phyloP scores from a whole-genome alignment of 2,797 vertebrate genomes.

The Aratinga solstitialis region DNA sequence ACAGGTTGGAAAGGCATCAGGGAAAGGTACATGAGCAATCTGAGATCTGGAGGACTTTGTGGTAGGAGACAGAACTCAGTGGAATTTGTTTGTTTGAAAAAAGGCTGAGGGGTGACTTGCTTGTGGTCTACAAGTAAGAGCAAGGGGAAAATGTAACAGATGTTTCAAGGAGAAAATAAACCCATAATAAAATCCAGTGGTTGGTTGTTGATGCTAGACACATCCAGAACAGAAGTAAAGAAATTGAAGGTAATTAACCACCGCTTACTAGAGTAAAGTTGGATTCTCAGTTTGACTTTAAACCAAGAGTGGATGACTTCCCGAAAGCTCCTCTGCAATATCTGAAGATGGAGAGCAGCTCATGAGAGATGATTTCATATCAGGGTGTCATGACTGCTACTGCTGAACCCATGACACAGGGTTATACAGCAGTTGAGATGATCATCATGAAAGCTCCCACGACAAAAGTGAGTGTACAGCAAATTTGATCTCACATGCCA shows the following conservation, averaged over 20 bases:
- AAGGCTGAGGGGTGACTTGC: constrained; percentile 20
- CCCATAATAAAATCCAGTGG: constrained; percentile 48
- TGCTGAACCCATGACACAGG: not conserved
- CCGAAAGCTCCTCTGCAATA: not conserved
- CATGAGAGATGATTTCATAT: not conserved
- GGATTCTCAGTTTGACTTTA: not conserved
- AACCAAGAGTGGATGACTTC: not conserved
- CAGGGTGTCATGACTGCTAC: not conserved
- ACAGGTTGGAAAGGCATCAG: constrained; percentile 17
- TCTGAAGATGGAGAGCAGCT: not conserved
- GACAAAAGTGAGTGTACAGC: not conserved
- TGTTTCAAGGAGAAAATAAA: constrained; percentile 53
- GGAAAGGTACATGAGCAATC: not conserved
- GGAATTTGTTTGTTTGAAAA: constrained; percentile 6
- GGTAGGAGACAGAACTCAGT: not conserved
- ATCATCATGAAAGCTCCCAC: not conserved
- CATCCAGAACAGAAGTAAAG: constrained; percentile 31
- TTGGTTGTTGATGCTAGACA: constrained; percentile 39
- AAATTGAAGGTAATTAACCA: not conserved
- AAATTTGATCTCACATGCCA: not conserved
- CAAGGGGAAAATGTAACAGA: constrained; percentile 48
- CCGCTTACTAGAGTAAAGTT: constrained; percentile 44
- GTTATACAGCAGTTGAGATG: not conserved
- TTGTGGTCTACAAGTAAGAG: constrained; percentile 53
- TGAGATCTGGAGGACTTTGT: not conserved